A percentile compares a stretch with the other conserved stretches of the same genome.
Evolutionary conservation across 1,140 invertebrate genomes (phyloP).

Genomic region (Drosophila eugracilis): DNA sequence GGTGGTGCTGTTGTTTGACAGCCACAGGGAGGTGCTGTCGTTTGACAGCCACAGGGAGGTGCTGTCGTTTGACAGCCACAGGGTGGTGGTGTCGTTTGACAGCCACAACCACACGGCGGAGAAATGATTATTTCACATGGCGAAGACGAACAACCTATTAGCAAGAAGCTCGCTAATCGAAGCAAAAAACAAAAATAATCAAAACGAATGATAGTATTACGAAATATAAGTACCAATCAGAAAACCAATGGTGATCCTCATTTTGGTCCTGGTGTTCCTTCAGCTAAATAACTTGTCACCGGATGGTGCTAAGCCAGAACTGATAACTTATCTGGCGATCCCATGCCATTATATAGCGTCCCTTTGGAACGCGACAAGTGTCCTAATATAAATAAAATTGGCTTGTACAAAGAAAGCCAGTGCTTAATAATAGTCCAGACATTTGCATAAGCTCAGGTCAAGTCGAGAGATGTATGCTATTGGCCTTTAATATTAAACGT

Average conservation of each 20-base stretch:
- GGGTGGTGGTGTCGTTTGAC: neutral
- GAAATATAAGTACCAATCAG: constrained; percentile 15
- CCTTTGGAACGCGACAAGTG: neutral
- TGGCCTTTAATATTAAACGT: neutral
- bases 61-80: no score
- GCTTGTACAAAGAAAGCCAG: constrained; percentile 5
- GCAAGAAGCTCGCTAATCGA: neutral
- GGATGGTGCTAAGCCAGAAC: neutral
- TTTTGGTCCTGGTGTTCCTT: constrained; percentile 1
- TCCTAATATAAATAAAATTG: constrained; percentile 7
- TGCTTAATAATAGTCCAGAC: constrained; percentile 2
- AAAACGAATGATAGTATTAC: neutral
- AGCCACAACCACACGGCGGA: neutral
- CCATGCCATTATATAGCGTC: constrained; percentile 7
- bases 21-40: no score
- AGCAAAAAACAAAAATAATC: neutral
- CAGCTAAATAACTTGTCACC: neutral
- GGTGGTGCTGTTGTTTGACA: no score
- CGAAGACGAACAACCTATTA: neutral
- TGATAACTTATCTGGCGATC: constrained; percentile 3
- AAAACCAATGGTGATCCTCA: constrained; percentile 5
- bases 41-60: no score
- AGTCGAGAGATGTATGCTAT: neutral
- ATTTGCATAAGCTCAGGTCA: neutral
- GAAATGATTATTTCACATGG: neutral